Percentiles rank a stretch among this genome's conserved stretches.
These are phyloP conservation scores for Sisor rabdophorus DNA, from an alignment of 2,113 vertebrate species.

Conservation along the genomic window DNA sequence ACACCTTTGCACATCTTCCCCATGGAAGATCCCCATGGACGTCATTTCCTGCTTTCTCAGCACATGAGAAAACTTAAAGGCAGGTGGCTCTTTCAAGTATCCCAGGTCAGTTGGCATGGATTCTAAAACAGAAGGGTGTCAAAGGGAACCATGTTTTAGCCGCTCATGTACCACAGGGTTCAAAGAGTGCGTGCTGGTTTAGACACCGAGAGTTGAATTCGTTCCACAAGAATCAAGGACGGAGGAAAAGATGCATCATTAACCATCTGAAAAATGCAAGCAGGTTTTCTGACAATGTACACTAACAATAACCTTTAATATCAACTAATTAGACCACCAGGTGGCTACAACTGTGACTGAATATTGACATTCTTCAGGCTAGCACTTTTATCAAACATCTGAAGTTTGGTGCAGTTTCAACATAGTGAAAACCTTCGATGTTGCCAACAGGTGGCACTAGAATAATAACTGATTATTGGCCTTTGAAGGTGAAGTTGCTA, in stretches of 20 bases:
- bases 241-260: not conserved
- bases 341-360: too few species aligned
- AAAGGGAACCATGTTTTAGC: slow-evolving; percentile 39
- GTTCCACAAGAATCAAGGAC: slow-evolving; percentile 25
- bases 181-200: slow-evolving; percentile 36
- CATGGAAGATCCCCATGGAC: too few species aligned
- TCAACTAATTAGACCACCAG: too few species aligned
- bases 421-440: too few species aligned
- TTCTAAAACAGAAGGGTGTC: slow-evolving; percentile 48
- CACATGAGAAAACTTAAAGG: slow-evolving; percentile 44
- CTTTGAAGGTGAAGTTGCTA: too few species aligned
- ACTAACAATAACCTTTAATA: too few species aligned
- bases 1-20: slow-evolving; percentile 19
- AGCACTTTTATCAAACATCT: too few species aligned
- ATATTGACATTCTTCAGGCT: too few species aligned
- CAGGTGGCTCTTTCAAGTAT: slow-evolving; percentile 48
- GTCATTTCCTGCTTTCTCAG: slow-evolving; percentile 28
- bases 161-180: slow-evolving; percentile 44
- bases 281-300: not conserved
- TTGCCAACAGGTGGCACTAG: too few species aligned
- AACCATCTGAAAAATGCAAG: slow-evolving; percentile 17
- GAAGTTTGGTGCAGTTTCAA: too few species aligned
- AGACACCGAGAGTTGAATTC: slow-evolving; percentile 31
- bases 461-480: too few species aligned
- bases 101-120: slow-evolving; percentile 46